Percentiles rank a stretch among this genome's conserved stretches.
These are phyloP conservation scores for Stomatorhinus ivindoensis DNA, from an alignment of 2,113 vertebrate species.

Conservation along the genomic window DNA sequence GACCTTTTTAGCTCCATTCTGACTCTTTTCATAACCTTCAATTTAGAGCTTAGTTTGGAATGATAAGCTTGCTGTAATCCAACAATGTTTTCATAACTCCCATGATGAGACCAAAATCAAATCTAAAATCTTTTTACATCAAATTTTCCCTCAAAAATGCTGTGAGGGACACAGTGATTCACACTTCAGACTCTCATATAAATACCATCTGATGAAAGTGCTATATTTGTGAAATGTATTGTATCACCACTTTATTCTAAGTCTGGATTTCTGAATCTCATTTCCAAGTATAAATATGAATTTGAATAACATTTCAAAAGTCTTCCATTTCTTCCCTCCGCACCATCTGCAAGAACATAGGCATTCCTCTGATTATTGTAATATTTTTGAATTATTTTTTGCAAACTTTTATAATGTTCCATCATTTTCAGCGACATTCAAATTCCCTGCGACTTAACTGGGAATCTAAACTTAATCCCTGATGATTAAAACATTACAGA, in stretches of 20 bases:
- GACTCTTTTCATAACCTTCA: neutral
- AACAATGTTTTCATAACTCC: neutral
- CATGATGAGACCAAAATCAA: neutral
- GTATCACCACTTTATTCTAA: neutral
- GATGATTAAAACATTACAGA: neutral
- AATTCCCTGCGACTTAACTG: neutral
- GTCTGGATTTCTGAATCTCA: neutral
- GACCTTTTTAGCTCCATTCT: neutral
- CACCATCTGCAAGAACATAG: neutral
- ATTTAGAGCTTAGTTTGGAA: neutral
- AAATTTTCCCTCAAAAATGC: neutral
- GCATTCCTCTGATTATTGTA: neutral
- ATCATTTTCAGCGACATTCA: neutral
- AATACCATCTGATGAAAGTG: neutral
- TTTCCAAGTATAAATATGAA: slow-evolving; percentile 12
- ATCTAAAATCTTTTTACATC: slow-evolving; percentile 4
- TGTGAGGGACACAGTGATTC: neutral
- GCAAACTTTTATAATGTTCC: neutral
- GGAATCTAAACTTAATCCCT: no score
- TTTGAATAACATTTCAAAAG: neutral
- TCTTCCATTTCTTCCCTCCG: neutral
- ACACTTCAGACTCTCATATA: neutral
- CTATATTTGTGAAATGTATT: slow-evolving; percentile 14
- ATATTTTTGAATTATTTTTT: neutral
- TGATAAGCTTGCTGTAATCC: neutral